A percentile compares a stretch with the other conserved stretches of the same genome.
Conservation (phyloP, 2,113 vertebrate genomes). For the Sebastes schlegelii region DNA sequence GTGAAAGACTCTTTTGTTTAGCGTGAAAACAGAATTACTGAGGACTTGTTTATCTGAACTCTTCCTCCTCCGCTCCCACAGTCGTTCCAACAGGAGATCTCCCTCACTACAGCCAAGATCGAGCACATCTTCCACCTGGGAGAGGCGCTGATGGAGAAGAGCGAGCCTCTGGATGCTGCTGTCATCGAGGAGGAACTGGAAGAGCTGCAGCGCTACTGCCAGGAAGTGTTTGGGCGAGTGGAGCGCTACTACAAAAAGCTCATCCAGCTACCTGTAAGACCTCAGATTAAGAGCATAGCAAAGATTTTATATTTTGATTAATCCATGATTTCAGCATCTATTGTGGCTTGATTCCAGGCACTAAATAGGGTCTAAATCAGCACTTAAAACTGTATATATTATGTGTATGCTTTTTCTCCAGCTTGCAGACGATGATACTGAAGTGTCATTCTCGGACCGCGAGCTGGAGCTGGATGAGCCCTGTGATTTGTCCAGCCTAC, state of each 20-base stretch:
- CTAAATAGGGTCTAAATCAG: not conserved
- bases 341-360: not conserved
- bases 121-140: constrained; percentile 93
- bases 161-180: constrained; percentile 94
- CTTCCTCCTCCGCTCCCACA: not conserved
- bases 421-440: constrained; percentile 94
- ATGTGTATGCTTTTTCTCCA: constrained; percentile 65
- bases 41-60: not conserved
- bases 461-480: constrained; percentile 94
- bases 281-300: not conserved
- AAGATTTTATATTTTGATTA: not conserved
- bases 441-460: constrained; percentile 89
- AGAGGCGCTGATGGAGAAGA: constrained; percentile 94
- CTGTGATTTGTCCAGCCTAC: constrained; percentile 88
- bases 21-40: not conserved
- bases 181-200: constrained; percentile 97
- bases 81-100: constrained; percentile 98
- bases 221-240: constrained; percentile 96
- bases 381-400: not conserved
- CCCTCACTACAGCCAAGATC: constrained; percentile 91
- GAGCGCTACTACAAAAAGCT: constrained; percentile 97
- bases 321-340: not conserved
- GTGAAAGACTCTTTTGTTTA: constrained; percentile 14
- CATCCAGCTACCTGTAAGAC: constrained; percentile 90
- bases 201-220: constrained; percentile 93